Evolutionary conservation across 2,888 invertebrate genomes (phyloP).

Genomic region (Meiosimyza decipiens): DNA sequence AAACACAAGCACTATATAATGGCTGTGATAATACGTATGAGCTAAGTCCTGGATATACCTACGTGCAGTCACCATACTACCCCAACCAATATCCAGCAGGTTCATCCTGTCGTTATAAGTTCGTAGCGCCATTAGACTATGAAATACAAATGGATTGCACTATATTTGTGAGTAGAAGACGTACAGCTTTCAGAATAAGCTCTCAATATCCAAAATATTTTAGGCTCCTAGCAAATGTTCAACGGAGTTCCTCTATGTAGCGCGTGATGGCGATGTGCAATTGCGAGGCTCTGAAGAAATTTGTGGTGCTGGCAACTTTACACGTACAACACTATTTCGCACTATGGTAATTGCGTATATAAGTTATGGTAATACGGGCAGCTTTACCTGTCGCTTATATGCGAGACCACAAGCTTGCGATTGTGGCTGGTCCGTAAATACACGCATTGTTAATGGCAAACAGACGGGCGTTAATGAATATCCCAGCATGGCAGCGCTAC

Average conservation of each 20-base stretch:
- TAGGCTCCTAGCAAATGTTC: slow-evolving; percentile 49
- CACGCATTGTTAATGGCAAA: slow-evolving; percentile 70
- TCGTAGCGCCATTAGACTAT: slow-evolving; percentile 57
- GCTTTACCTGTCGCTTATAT: slow-evolving; percentile 53
- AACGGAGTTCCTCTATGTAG: slow-evolving; percentile 60
- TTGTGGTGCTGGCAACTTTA: slow-evolving; percentile 56
- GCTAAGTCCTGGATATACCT: slow-evolving; percentile 47
- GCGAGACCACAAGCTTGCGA: slow-evolving; percentile 53
- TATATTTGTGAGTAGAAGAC: slow-evolving; percentile 47
- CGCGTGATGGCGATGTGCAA: slow-evolving; percentile 57
- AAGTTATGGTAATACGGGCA: slow-evolving; percentile 51
- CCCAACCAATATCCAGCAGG: slow-evolving; percentile 54
- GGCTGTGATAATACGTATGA: slow-evolving; percentile 55
- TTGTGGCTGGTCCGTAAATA: slow-evolving; percentile 62
- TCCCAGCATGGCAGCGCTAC: slow-evolving; percentile 71
- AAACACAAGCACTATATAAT: slow-evolving; percentile 45
- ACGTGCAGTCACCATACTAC: slow-evolving; percentile 60
- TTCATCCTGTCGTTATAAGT: slow-evolving; percentile 61
- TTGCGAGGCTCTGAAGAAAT: slow-evolving; percentile 56
- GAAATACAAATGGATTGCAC: slow-evolving; percentile 53
- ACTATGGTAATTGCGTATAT: slow-evolving; percentile 56
- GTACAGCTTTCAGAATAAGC: not conserved
- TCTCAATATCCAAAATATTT: not conserved
- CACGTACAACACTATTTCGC: slow-evolving; percentile 52
- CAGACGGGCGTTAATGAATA: slow-evolving; percentile 71